phyloP scores from a whole-genome alignment of 1,140 invertebrate genomes.

The Macrosteles quadrilineatus region DNA sequence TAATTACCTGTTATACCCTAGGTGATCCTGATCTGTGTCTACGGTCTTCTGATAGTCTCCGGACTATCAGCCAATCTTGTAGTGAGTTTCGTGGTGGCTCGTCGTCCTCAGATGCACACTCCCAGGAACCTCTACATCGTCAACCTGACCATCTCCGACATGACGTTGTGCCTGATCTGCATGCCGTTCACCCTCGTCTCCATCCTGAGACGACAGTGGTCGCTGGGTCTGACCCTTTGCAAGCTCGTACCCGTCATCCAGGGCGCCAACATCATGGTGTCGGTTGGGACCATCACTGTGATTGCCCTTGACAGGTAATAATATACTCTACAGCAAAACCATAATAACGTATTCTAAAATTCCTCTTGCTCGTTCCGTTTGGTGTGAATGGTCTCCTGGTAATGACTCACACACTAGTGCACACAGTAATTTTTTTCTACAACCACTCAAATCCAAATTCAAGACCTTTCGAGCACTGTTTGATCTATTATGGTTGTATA shows the following conservation, averaged over 20 bases:
- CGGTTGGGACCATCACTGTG: slow-evolving; percentile 61
- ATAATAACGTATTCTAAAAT: neutral
- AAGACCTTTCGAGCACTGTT: neutral
- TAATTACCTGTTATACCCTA: no score
- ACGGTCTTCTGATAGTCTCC: slow-evolving; percentile 48
- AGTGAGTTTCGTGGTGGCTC: slow-evolving; percentile 51
- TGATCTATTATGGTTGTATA: neutral
- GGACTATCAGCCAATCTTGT: slow-evolving; percentile 51
- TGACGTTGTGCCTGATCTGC: slow-evolving; percentile 59
- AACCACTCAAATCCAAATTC: neutral
- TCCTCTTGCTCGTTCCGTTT: neutral
- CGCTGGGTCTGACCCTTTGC: slow-evolving; percentile 54
- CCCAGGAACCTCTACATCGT: slow-evolving; percentile 64
- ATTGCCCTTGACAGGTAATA: slow-evolving; percentile 57
- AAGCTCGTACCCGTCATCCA: slow-evolving; percentile 58
- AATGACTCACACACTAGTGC: neutral
- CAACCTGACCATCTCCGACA: slow-evolving; percentile 61
- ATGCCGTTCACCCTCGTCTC: slow-evolving; percentile 60
- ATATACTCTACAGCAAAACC: neutral
- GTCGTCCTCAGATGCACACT: slow-evolving; percentile 54
- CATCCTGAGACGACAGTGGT: slow-evolving; percentile 48
- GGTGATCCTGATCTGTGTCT: slow-evolving; percentile 46
- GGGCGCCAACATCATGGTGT: slow-evolving; percentile 63
- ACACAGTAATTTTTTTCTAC: neutral
- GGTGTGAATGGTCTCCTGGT: neutral